These are phyloP conservation scores for Gastrophysa polygoni DNA, from an alignment of 2,888 invertebrate species.

Conservation along the genomic window DNA sequence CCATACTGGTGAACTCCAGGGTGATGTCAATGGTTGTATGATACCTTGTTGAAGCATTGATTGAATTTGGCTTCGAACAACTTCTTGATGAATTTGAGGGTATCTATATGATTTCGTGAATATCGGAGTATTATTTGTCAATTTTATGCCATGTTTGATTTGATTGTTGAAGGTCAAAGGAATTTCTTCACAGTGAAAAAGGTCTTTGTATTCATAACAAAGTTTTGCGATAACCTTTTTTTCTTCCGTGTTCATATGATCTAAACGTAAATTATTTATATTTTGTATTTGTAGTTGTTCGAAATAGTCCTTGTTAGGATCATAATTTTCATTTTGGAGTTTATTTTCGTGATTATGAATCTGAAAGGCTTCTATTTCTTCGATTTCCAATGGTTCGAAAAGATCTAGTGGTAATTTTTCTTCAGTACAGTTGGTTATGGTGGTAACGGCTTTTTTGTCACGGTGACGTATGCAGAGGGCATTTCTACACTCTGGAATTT, in stretches of 20 bases:
- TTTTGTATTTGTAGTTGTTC: neutral
- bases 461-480: too few species aligned
- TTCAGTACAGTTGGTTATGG: too few species aligned
- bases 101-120: slow-evolving; percentile 1
- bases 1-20: slow-evolving; percentile 20
- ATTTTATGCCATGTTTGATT: neutral
- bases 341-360: too few species aligned
- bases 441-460: too few species aligned
- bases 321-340: too few species aligned
- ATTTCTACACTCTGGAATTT: too few species aligned
- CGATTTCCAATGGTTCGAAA: too few species aligned
- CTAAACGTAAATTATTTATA: neutral
- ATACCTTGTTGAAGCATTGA: slow-evolving; percentile 19
- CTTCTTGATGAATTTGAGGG: neutral
- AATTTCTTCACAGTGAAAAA: neutral
- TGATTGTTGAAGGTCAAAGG: neutral
- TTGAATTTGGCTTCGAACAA: slow-evolving; percentile 10
- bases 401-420: too few species aligned
- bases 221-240: neutral
- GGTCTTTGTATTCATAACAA: neutral
- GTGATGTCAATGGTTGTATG: slow-evolving; percentile 16
- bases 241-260: neutral
- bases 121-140: neutral
- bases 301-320: too few species aligned
- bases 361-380: too few species aligned